Evolutionary conservation across 1,140 invertebrate genomes (phyloP).

Genomic region (Reticulitermes speratus): DNA sequence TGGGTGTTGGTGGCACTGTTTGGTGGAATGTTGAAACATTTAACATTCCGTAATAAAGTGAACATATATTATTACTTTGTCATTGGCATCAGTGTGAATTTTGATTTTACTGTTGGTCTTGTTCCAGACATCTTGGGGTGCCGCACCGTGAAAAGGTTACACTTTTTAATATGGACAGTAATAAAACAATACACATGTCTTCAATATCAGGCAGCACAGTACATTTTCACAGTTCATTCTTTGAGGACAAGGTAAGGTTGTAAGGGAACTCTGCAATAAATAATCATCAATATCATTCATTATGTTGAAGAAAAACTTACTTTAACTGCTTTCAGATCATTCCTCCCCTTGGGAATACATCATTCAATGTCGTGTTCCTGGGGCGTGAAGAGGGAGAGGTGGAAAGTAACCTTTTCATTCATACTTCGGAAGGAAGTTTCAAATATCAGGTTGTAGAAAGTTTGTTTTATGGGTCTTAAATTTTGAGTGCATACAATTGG

Average conservation of each 20-base stretch:
- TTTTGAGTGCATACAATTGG: no score
- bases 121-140: constrained; percentile 75
- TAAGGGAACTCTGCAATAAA: neutral
- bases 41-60: no score
- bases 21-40: no score
- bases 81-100: no score
- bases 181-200: constrained; percentile 75
- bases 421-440: constrained; percentile 86
- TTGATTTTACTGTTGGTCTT: constrained; percentile 24
- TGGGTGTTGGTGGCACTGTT: no score
- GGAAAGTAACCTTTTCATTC: constrained; percentile 86
- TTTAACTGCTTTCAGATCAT: constrained; percentile 61
- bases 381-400: constrained; percentile 86
- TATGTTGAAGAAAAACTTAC: constrained; percentile 20
- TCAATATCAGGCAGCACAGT: constrained; percentile 85
- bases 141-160: constrained; percentile 77
- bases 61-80: no score
- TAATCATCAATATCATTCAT: constrained; percentile 20
- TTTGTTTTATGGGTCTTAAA: no score
- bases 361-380: constrained; percentile 93
- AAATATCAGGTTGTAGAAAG: constrained; percentile 64
- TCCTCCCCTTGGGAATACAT: constrained; percentile 86
- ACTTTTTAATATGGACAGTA: constrained; percentile 73
- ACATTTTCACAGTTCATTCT: constrained; percentile 91
- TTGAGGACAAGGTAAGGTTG: constrained; percentile 78